These are phyloP conservation scores for Aphelenchoides fujianensis DNA, from an alignment of 1,140 invertebrate species.

Conservation along the genomic window DNA sequence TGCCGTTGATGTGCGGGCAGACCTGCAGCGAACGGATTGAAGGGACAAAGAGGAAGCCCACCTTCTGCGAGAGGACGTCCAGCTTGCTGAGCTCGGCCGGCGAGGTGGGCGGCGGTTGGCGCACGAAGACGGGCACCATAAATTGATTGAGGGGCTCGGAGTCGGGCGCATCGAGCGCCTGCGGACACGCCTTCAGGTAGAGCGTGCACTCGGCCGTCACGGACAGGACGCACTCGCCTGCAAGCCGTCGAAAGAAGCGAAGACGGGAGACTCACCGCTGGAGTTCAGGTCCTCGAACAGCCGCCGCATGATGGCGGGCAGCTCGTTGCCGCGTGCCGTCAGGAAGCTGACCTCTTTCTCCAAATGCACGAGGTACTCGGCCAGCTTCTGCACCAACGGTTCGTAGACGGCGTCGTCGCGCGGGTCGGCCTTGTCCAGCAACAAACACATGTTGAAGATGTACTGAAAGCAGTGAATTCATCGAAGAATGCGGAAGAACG, in stretches of 20 bases:
- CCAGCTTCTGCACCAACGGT: slow-evolving; percentile 59
- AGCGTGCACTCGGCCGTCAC: slow-evolving; percentile 50
- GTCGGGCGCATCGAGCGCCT: slow-evolving; percentile 44
- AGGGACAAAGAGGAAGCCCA: slow-evolving; percentile 26
- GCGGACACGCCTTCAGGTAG: slow-evolving; percentile 56
- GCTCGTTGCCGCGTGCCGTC: not conserved
- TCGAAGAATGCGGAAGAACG: too few species aligned
- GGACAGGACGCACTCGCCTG: slow-evolving; percentile 52
- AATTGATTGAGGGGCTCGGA: slow-evolving; percentile 46
- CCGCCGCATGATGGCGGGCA: not conserved
- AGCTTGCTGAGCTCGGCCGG: slow-evolving; percentile 45
- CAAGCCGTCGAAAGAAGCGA: not conserved
- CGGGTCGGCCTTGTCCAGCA: slow-evolving; percentile 43
- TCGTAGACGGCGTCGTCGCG: slow-evolving; percentile 53
- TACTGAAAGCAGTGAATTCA: too few species aligned
- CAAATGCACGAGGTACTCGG: slow-evolving; percentile 57
- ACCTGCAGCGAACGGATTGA: slow-evolving; percentile 40
- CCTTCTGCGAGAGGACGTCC: slow-evolving; percentile 61
- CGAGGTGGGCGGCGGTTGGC: slow-evolving; percentile 49
- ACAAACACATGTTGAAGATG: slow-evolving; percentile 60
- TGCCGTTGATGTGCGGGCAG: slow-evolving; percentile 57
- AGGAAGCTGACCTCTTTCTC: slow-evolving; percentile 39
- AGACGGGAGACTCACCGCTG: slow-evolving; percentile 13
- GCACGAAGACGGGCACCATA: slow-evolving; percentile 58
- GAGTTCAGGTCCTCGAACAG: not conserved